Evolutionary conservation across 2,797 vertebrate genomes (phyloP), one percentile per base, ranked within the genome.

Genomic region (Diplodus sargus): DNA sequence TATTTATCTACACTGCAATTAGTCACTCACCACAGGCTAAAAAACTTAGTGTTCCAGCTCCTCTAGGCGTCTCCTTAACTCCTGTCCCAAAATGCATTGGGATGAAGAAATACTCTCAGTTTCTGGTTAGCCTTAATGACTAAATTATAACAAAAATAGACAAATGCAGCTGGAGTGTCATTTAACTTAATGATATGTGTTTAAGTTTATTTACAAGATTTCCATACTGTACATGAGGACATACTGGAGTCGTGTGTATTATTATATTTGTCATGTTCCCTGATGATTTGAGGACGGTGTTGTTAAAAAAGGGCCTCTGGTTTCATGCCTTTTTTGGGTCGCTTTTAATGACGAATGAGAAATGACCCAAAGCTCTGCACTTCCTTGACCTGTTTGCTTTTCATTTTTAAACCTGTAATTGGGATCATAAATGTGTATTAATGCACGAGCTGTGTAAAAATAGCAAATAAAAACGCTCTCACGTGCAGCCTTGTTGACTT

Each of bases 161-260:
- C 82, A 82, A 80, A 87, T 78, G 67, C 69, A 74, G 82, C 64
- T 83, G 53, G 17, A 68, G 58, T 71, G 65, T 84, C 56, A 59
- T 80, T 69, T 64, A 59, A 84, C 77, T 79, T 81, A 89, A 90
- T 89, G 75, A 90, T 75, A 87, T 87, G 83, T 89, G 77, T 91
- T 93, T 84, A 90, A 80, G 75, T 79, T 80, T 89, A 86, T 91
- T 90, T 86, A 69, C 68, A 86, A 77, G 34, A 78, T 85, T 81
- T 78, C 57, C 84, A 81, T 70, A 76, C 42, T 53, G 54, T 59
- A 34, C 54, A 43, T 67, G 42, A 66, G 72, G 66, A 82, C 78
- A 65, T 72, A 43, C 25, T 82, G 78, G 76, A 66, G 77, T 53
- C 64, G 30, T 75, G 59, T 76, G 81, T 79, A 67, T 61, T 76